Conservation (phyloP, 2,797 vertebrate genomes). For the Cichlasoma orientale region DNA sequence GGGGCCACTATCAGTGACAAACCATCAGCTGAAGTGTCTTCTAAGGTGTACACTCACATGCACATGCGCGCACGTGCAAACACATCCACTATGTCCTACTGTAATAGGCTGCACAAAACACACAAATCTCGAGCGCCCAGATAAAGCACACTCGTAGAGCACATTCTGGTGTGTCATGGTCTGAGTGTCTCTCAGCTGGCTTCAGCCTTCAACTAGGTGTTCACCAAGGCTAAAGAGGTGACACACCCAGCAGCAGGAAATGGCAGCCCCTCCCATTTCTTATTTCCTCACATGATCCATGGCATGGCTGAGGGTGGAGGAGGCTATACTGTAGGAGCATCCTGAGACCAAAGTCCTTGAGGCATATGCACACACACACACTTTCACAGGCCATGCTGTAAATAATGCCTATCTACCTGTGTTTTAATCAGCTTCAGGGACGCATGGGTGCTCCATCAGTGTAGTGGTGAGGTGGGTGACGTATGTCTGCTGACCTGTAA, state of each 20-base stretch:
- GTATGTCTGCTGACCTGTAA: constrained; percentile 37
- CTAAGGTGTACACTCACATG: constrained; percentile 35
- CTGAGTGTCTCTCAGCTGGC: constrained; percentile 59
- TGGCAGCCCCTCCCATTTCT: constrained; percentile 47
- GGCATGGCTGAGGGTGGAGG: constrained; percentile 17
- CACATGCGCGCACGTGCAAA: constrained; percentile 13
- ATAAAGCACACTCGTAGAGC: constrained; percentile 7
- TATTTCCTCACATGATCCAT: constrained; percentile 55
- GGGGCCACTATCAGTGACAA: constrained; percentile 80
- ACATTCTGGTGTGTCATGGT: constrained; percentile 41
- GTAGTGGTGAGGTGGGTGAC: constrained; percentile 9
- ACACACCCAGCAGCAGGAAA: constrained; percentile 54
- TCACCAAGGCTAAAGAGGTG: constrained; percentile 72
- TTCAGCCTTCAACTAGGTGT: constrained; percentile 66
- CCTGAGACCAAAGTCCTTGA: constrained; percentile 63
- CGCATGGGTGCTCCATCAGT: constrained; percentile 64
- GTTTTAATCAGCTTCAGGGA: constrained; percentile 79
- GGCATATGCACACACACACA: constrained; percentile 20
- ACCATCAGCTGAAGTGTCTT: constrained; percentile 70
- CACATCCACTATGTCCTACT: constrained; percentile 25
- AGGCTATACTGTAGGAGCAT: constrained; percentile 33
- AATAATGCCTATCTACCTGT: constrained; percentile 70
- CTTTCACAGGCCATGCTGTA: constrained; percentile 51
- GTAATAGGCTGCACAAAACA: constrained; percentile 25
- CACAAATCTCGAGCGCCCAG: neutral